Evolutionary conservation across 2,797 vertebrate genomes (phyloP).

Genomic region (Poliocrania exsul): DNA sequence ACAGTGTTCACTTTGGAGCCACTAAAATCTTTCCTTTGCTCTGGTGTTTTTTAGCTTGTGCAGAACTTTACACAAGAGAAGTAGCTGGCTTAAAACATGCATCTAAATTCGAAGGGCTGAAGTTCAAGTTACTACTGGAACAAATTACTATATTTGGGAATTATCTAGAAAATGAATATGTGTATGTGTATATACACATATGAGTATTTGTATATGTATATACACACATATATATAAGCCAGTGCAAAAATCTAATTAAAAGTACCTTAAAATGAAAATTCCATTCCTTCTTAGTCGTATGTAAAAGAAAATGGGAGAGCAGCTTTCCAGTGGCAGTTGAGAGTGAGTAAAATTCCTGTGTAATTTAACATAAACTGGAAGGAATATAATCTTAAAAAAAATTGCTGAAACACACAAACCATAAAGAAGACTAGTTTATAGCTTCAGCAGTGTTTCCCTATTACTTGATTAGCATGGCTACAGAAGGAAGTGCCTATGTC

Average conservation of each 20-base stretch:
- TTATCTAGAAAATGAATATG: neutral
- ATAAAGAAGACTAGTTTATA: neutral
- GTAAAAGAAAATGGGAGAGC: neutral
- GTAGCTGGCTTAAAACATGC: neutral
- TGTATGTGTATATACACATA: neutral
- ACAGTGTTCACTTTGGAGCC: neutral
- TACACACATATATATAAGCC: rapidly evolving
- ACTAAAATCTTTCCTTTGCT: neutral
- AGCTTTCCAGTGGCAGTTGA: neutral
- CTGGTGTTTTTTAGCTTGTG: neutral
- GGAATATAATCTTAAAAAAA: neutral
- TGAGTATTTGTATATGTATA: rapidly evolving
- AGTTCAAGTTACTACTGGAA: neutral
- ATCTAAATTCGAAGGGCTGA: neutral
- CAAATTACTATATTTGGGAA: neutral
- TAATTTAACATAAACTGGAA: neutral
- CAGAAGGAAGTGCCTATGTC: neutral
- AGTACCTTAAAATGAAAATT: neutral
- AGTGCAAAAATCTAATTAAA: neutral
- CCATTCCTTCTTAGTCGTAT: neutral
- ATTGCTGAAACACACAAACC: neutral
- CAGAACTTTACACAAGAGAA: neutral
- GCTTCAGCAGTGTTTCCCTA: neutral
- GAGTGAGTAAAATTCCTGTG: neutral
- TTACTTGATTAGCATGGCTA: neutral